Conservation (phyloP, 2,113 vertebrate genomes). For the Arenaria interpres region DNA sequence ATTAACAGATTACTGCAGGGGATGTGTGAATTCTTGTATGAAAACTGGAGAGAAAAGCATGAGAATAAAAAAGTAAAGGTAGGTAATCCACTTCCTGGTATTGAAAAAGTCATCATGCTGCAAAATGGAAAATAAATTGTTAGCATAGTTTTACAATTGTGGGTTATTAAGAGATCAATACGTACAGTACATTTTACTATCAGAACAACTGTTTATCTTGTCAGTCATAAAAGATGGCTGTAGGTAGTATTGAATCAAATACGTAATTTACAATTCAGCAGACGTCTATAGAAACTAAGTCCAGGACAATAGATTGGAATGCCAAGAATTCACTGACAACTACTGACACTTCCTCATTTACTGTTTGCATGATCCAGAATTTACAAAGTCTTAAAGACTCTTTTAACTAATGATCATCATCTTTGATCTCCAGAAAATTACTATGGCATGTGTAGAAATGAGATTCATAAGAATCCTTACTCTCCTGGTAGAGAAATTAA, state of each 20-base stretch:
- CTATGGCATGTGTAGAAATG: constrained; percentile 1
- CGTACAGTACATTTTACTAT: background rate
- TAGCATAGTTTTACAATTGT: background rate
- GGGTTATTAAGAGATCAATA: background rate
- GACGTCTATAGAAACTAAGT: background rate
- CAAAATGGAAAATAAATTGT: background rate
- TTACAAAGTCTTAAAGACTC: background rate
- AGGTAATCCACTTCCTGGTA: background rate
- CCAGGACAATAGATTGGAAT: background rate
- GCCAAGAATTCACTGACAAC: background rate
- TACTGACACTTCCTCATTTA: background rate
- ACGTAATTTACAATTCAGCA: background rate
- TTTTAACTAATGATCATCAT: background rate
- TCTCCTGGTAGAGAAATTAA: constrained; percentile 14
- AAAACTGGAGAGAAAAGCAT: background rate
- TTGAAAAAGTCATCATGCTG: background rate
- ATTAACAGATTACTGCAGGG: constrained; percentile 41
- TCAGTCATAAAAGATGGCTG: background rate
- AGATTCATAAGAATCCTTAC: constrained; percentile 23
- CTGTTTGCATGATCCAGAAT: background rate
- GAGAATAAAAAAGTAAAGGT: background rate
- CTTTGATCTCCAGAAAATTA: background rate
- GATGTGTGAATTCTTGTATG: background rate
- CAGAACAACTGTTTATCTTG: background rate
- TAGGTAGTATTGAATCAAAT: background rate